These are phyloP conservation scores for Meteorus cinctellus DNA, from an alignment of 2,888 invertebrate genomes.

Conservation along the genomic window DNA sequence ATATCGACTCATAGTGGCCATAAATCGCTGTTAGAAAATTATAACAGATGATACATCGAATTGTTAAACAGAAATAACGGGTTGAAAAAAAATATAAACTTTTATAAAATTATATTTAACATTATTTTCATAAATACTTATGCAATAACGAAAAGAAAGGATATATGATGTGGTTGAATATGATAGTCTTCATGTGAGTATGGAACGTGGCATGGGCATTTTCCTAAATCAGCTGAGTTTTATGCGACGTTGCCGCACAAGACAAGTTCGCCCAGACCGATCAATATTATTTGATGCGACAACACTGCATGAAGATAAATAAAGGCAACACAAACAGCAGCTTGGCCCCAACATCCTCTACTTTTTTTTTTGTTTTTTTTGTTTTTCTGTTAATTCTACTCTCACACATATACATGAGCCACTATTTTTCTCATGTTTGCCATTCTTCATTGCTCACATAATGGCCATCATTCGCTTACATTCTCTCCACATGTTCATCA, in stretches of 20 bases:
- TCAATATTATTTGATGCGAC: slow-evolving; percentile 56
- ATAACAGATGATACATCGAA: background rate
- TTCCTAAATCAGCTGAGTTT: slow-evolving; percentile 41
- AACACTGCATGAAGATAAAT: slow-evolving; percentile 59
- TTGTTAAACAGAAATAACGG: too few species aligned
- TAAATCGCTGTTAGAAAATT: too few species aligned
- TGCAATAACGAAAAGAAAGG: background rate
- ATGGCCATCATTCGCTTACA: too few species aligned
- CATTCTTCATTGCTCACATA: too few species aligned
- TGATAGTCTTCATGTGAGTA: background rate
- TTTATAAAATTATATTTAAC: too few species aligned
- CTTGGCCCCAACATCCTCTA: slow-evolving; percentile 45
- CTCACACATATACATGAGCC: background rate
- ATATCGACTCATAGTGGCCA: too few species aligned
- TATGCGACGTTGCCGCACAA: slow-evolving; percentile 38
- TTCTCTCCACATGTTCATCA: too few species aligned
- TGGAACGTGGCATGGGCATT: background rate
- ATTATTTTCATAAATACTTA: too few species aligned
- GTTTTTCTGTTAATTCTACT: background rate
- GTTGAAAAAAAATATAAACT: background rate
- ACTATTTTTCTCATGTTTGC: too few species aligned
- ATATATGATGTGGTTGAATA: too few species aligned
- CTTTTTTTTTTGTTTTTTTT: background rate
- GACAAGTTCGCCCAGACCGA: slow-evolving; percentile 16
- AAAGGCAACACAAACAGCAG: slow-evolving; percentile 52